Evolutionary conservation across 2,888 invertebrate genomes (phyloP), one percentile per base, ranked within the genome.

Genomic region (Fragum sueziense): DNA sequence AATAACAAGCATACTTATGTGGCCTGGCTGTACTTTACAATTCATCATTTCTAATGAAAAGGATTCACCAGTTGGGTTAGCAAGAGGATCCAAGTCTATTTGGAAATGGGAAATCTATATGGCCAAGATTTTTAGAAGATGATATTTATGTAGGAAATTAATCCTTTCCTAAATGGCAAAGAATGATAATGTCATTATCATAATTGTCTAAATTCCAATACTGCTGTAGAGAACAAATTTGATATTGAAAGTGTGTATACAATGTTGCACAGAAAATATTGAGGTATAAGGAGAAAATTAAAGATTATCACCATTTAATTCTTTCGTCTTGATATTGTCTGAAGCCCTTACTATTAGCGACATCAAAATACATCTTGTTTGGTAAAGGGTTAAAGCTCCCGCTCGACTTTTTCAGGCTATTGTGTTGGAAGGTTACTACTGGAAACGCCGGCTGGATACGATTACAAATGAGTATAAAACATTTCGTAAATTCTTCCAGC

Each of bases 391-490:
- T 3, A 47, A 47, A n/a, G 17, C 47, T 47, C n/a, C n/a, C n/a
- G n/a, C n/a, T n/a, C 17, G 92, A 33, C 29, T 20, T 14, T 34
- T 85, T 80, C 94, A 99, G 98, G 97, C 99, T 90, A 97, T 98
- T 82, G 97, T 99, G 86, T 95, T 99, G 93, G 99, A 99, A 95
- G 99, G 99, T 76, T 99, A 99, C 95, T 99, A 99, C 94, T 99
- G 99, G 99, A 99, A 99, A 94, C 95, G 99, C 91, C 96, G 98
- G 94, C 95, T 98, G 86, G 97, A 97, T 88, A 98, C 98, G 59
- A 98, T 99, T 70, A 97, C 97, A 91, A 98, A 98, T 82, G 99
- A 99, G 94, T 99, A 99, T 95, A 98, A 99, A 95, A 97, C 98
- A 96, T 99, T 99, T 99, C 96, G 99, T 6, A 87, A 86, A 51